Evolutionary conservation across 2,888 invertebrate species (phyloP), one percentile per base, ranked within the genome.

Genomic region (Drosophila colorata): DNA sequence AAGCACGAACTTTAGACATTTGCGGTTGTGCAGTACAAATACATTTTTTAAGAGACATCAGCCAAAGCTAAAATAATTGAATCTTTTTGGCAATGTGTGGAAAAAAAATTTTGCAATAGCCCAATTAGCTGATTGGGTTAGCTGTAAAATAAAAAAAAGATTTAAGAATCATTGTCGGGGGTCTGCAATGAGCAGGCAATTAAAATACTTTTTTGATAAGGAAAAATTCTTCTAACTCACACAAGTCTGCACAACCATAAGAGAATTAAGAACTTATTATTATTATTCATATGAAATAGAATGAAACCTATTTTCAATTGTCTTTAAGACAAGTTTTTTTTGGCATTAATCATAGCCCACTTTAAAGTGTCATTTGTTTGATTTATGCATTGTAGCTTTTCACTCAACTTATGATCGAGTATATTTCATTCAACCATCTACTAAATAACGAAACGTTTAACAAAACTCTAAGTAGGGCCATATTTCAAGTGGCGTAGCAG

Each of bases 401-500:
- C 31, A 25, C 55, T 63, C 59, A 63, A 75, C 71, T 75, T 71
- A 71, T 74, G 53, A 69, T 72, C 28, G 28, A 76, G 76, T 76
- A 69, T 69, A 75, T 76, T 53, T 76, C 75, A 76, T 72, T 59
- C 41, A 44, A 56, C 51, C 58, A 65, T 48, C 68, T 70, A 85
- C 83, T 85, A 82, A 85, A 87, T 85, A 82, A 78, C 73, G 63
- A 33, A 25, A 46, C 52, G 68, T 31, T 47, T 64, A 38, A 41
- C 47, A 56, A 59, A 84, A 74, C 67, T 80, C 86, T 90, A 89
- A 90, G 90, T 90, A 82, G 49, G 61, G 70, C 53, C 80, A 88
- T 89, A 89, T 89, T 89, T 89, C 89, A 88, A 77, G 25, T 37
- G 58, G 65, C 16, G 47, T 28, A 63, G 55, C 56, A 57, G 48